These are phyloP conservation scores for Heliconius himera DNA, from an alignment of 1,140 invertebrate genomes.

Conservation along the genomic window DNA sequence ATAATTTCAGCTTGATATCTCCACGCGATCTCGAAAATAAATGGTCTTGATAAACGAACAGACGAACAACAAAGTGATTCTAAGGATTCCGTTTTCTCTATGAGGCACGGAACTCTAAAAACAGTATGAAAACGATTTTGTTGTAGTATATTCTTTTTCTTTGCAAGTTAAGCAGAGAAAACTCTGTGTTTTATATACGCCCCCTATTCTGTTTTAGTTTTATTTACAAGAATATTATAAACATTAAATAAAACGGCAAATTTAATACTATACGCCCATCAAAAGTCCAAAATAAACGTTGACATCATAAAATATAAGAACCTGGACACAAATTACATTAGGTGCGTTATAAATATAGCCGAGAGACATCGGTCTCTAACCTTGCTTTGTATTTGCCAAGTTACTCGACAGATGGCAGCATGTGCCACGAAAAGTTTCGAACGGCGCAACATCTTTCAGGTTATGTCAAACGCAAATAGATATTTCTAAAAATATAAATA, in stretches of 20 bases:
- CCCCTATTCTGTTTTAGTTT: neutral
- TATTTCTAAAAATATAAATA: slow-evolving; percentile 19
- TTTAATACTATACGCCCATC: slow-evolving; percentile 31
- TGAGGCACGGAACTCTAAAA: too few species aligned
- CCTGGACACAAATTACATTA: slow-evolving; percentile 53
- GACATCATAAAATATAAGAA: slow-evolving; percentile 50
- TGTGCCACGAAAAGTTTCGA: slow-evolving; percentile 42
- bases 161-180: neutral
- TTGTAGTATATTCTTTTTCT: too few species aligned
- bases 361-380: slow-evolving; percentile 50
- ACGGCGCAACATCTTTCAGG: slow-evolving; percentile 49
- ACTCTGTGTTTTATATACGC: neutral
- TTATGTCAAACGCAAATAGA: slow-evolving; percentile 30
- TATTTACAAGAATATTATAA: neutral
- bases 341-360: slow-evolving; percentile 58
- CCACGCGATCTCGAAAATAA: too few species aligned
- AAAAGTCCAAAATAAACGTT: slow-evolving; percentile 47
- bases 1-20: too few species aligned
- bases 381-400: slow-evolving; percentile 59
- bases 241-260: slow-evolving; percentile 9
- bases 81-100: too few species aligned
- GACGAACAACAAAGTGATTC: too few species aligned
- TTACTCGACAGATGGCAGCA: slow-evolving; percentile 68
- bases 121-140: too few species aligned
- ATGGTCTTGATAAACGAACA: too few species aligned